Evolutionary conservation across 2,113 vertebrate genomes (phyloP).

Genomic region (Microcebus griseorufus): DNA sequence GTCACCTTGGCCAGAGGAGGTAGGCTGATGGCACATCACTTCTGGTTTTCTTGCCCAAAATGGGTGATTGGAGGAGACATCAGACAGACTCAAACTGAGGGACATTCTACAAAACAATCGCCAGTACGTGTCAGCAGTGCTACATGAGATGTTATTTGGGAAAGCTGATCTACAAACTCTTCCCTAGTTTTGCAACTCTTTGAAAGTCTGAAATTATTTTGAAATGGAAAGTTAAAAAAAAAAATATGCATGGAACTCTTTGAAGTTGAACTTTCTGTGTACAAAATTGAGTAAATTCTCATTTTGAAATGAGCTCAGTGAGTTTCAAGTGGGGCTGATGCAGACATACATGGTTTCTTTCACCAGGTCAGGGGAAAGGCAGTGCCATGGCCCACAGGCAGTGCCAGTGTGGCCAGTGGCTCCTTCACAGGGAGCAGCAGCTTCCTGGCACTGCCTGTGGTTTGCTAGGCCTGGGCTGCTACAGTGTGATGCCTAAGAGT

Average conservation of each 20-base stretch:
- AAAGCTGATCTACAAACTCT: background rate
- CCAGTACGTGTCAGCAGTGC: background rate
- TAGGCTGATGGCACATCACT: background rate
- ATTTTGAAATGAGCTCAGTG: background rate
- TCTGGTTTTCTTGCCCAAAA: background rate
- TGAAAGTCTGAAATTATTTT: conserved; percentile 7
- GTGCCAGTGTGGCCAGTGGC: background rate
- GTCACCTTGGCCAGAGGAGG: too few relatives aligned
- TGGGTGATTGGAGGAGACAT: background rate
- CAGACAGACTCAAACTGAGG: background rate
- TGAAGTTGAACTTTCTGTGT: background rate
- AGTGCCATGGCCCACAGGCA: too few relatives aligned
- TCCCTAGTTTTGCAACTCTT: background rate
- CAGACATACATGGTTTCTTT: too few relatives aligned
- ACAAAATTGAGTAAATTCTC: background rate
- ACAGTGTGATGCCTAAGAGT: background rate
- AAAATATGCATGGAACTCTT: background rate
- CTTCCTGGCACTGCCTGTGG: rapidly evolving
- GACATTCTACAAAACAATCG: background rate
- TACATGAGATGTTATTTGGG: rapidly evolving
- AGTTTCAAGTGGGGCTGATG: rapidly evolving
- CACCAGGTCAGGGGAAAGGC: background rate
- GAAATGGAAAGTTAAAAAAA: background rate
- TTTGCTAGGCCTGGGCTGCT: background rate
- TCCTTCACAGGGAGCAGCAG: too few relatives aligned